These are phyloP conservation scores for Zosterops lateralis DNA, from an alignment of 2,113 vertebrate species.

Conservation along the genomic window DNA sequence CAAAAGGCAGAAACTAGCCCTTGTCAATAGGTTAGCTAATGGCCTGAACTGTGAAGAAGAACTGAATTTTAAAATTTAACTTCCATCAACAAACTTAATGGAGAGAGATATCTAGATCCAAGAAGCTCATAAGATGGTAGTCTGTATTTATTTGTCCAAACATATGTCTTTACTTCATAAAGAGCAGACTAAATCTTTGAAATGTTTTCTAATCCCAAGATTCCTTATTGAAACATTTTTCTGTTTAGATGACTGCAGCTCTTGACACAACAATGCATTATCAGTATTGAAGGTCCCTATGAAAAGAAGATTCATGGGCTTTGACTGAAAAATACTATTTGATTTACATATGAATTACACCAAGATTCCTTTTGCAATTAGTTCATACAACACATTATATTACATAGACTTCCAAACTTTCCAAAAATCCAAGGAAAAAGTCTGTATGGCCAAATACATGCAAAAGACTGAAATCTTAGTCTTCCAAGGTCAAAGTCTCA, in stretches of 20 bases:
- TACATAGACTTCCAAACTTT: neutral
- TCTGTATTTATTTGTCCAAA: neutral
- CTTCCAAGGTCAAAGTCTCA: neutral
- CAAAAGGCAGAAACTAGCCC: neutral
- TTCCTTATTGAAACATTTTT: neutral
- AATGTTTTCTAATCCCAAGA: neutral
- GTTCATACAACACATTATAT: neutral
- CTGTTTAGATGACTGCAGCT: neutral
- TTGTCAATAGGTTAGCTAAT: neutral
- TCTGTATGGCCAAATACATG: neutral
- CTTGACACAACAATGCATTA: neutral
- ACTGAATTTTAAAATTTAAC: neutral
- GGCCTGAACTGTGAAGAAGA: neutral
- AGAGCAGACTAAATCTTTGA: neutral
- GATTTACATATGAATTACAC: neutral
- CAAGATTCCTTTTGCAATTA: neutral
- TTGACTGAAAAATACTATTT: neutral
- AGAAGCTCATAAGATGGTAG: neutral
- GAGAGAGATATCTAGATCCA: neutral
- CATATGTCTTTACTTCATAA: neutral
- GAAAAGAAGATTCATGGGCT: neutral
- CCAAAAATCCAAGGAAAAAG: neutral
- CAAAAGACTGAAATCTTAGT: neutral
- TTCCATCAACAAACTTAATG: neutral
- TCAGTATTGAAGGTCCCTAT: neutral